These are phyloP conservation scores for Drymodes brunneopygia DNA, from an alignment of 2,113 vertebrate species.

Conservation along the genomic window DNA sequence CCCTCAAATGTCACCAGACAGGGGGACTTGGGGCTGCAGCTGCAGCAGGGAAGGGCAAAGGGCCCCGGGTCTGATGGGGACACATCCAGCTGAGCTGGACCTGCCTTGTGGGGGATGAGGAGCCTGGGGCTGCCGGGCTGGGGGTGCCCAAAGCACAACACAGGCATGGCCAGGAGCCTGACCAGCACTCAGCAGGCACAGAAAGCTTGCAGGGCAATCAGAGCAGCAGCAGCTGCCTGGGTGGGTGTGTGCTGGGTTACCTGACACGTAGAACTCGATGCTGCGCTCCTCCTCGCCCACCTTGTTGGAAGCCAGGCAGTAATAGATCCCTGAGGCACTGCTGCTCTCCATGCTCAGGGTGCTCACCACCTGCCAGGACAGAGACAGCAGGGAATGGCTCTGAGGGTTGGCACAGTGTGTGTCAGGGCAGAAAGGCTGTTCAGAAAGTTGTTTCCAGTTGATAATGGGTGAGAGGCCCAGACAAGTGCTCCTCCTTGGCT, in stretches of 20 bases:
- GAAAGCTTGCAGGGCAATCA: accelerated
- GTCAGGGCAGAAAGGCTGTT: not conserved
- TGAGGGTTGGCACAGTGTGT: not conserved
- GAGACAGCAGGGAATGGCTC: not conserved
- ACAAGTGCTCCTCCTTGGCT: not conserved
- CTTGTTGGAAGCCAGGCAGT: slow-evolving; percentile 77
- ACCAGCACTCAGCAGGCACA: accelerated
- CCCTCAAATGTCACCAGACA: accelerated
- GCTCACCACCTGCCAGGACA: slow-evolving; percentile 73
- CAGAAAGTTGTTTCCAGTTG: not conserved
- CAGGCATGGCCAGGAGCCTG: not conserved
- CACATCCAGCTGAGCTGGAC: not conserved
- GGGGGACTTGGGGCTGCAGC: not conserved
- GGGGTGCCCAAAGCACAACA: not conserved
- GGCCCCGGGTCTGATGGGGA: not conserved
- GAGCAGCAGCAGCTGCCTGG: not conserved
- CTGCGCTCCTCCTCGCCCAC: slow-evolving; percentile 50
- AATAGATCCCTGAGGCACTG: slow-evolving; percentile 75
- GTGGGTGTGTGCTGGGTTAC: slow-evolving; percentile 51
- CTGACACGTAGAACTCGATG: slow-evolving; percentile 78
- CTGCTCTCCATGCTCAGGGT: slow-evolving; percentile 70
- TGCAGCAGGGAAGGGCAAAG: not conserved
- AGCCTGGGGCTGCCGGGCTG: not conserved
- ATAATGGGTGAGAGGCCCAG: not conserved
- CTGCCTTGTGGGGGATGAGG: not conserved